These are phyloP conservation scores for Bombus picipes DNA, from an alignment of 1,140 invertebrate species.

Conservation along the genomic window DNA sequence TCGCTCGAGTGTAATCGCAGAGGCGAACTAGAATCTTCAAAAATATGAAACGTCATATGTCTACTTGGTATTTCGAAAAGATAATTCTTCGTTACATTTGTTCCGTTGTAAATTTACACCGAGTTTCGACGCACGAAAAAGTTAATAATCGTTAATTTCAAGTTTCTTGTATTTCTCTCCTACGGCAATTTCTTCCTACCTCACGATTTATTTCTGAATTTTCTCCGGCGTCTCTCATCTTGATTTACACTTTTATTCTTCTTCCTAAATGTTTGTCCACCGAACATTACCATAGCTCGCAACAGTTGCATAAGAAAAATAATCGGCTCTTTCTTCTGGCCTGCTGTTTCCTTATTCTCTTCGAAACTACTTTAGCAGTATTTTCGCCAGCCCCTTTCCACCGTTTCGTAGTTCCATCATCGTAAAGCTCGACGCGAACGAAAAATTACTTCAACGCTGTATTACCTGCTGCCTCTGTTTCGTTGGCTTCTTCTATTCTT, in stretches of 20 bases:
- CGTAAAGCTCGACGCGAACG: not conserved
- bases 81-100: not conserved
- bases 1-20: not conserved
- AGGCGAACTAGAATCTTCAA: not conserved
- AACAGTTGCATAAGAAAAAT: not conserved
- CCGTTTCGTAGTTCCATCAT: conserved; percentile 13
- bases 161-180: not conserved
- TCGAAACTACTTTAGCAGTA: not conserved
- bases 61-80: not conserved
- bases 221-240: not conserved
- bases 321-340: not conserved
- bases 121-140: not conserved
- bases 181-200: not conserved
- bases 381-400: not conserved
- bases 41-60: not conserved
- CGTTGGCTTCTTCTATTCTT: not conserved
- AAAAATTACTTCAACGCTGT: conserved; percentile 24
- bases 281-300: not conserved
- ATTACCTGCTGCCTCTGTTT: not conserved
- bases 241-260: not conserved
- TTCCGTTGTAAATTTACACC: not conserved
- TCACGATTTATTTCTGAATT: not conserved
- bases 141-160: not conserved
- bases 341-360: not conserved
- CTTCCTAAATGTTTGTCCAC: not conserved